These are phyloP conservation scores for Lamproptera curius DNA, from an alignment of 2,888 invertebrate genomes.

Conservation along the genomic window DNA sequence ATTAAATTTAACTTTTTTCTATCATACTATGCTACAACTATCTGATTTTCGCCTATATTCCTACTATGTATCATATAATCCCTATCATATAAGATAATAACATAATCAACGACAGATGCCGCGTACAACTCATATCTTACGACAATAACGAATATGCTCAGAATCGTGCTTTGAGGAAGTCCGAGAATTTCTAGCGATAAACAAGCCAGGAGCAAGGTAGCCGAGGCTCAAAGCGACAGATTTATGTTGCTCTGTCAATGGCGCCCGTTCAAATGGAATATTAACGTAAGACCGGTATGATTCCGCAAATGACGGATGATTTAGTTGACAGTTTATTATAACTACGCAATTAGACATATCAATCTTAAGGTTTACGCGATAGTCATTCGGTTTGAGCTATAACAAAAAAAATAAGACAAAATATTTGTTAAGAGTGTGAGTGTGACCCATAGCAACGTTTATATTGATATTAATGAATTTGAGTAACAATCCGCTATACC, in stretches of 20 bases:
- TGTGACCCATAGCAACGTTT: too few species aligned
- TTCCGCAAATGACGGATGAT: constrained; percentile 12
- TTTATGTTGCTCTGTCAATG: constrained; percentile 24
- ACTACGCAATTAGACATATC: too few species aligned
- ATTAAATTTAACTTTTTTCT: too few species aligned
- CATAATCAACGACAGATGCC: constrained; percentile 1
- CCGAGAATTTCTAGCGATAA: constrained; percentile 42
- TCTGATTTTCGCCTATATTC: too few species aligned
- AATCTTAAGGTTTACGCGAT: too few species aligned
- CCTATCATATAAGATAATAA: constrained; percentile 5
- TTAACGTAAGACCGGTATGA: constrained; percentile 13
- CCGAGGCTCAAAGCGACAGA: constrained; percentile 26
- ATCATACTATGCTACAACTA: too few species aligned
- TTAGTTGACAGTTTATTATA: not conserved
- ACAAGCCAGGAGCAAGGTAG: constrained; percentile 45
- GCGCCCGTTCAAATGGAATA: constrained; percentile 18
- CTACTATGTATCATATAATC: too few species aligned
- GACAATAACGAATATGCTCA: constrained; percentile 16
- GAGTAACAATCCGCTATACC: too few species aligned
- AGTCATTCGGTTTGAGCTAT: too few species aligned
- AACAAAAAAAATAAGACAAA: too few species aligned
- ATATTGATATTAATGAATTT: too few species aligned
- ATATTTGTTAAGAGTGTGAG: too few species aligned
- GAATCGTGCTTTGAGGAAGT: constrained; percentile 27
- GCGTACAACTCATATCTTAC: constrained; percentile 5